Evolutionary conservation across 2,888 invertebrate species (phyloP).

Genomic region (Drosophila paranaensis): DNA sequence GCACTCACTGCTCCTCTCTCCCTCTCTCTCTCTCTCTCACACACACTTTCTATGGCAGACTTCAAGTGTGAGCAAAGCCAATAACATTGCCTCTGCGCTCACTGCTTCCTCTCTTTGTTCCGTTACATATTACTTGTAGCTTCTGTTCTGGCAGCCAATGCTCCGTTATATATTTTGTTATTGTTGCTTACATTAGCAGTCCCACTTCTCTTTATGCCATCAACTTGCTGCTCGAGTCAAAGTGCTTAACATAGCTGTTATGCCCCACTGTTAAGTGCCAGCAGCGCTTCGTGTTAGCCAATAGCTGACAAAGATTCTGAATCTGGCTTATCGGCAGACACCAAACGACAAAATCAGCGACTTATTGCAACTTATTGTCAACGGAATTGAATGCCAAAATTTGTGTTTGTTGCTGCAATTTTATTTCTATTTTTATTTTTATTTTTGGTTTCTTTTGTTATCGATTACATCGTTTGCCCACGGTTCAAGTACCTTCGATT

Average conservation of each 20-base stretch:
- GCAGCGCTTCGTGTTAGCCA: conserved; percentile 36
- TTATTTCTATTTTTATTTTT: conserved; percentile 15
- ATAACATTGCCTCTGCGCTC: too few species aligned
- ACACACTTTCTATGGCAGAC: background rate
- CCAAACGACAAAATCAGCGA: conserved; percentile 45
- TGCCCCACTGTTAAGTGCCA: conserved; percentile 12
- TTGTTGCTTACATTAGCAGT: background rate
- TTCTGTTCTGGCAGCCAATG: background rate
- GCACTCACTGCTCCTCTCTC: background rate
- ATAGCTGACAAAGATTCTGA: conserved; percentile 36
- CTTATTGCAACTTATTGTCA: conserved; percentile 46
- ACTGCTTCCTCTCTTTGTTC: too few species aligned
- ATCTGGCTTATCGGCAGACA: conserved; percentile 49
- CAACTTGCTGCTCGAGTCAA: background rate
- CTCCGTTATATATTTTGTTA: background rate
- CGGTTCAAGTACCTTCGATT: conserved; percentile 60
- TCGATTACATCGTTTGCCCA: conserved; percentile 37
- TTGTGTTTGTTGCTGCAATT: conserved; percentile 44
- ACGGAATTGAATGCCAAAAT: conserved; percentile 68
- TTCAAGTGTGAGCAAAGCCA: too few species aligned
- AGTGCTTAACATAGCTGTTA: background rate
- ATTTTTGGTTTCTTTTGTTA: conserved; percentile 27
- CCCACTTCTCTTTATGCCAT: background rate
- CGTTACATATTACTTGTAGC: background rate
- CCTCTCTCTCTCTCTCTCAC: background rate